These are phyloP conservation scores for Chironomus striatipennis DNA, from an alignment of 1,140 invertebrate genomes.

Conservation along the genomic window DNA sequence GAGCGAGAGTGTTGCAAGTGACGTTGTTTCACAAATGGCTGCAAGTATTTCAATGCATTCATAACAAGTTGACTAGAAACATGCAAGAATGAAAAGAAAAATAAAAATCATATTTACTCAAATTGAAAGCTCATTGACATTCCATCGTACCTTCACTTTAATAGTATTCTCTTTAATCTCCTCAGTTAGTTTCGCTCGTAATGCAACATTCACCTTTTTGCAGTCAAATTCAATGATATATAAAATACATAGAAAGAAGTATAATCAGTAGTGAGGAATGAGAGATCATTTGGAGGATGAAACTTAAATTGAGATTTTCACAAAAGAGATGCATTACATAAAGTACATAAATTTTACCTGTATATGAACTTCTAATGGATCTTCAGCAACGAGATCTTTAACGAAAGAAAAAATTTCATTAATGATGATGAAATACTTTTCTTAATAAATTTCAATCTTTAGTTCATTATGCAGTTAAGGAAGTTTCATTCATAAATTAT, in stretches of 20 bases:
- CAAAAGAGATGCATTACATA: not conserved
- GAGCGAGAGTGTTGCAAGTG: constrained; percentile 65
- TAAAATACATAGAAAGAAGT: constrained; percentile 28
- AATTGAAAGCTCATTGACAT: not conserved
- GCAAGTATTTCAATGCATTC: constrained; percentile 59
- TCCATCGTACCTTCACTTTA: constrained; percentile 55
- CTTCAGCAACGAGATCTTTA: constrained; percentile 34
- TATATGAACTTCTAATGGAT: constrained; percentile 39
- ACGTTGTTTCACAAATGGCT: constrained; percentile 58
- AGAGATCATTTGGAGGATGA: constrained; percentile 30
- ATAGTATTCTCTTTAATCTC: constrained; percentile 63
- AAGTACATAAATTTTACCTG: constrained; percentile 5
- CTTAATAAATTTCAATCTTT: too few relatives aligned
- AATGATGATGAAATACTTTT: too few relatives aligned
- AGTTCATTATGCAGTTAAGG: too few relatives aligned
- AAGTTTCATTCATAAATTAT: too few relatives aligned
- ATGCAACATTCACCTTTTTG: constrained; percentile 57
- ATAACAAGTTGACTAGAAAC: constrained; percentile 51
- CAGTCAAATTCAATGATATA: not conserved
- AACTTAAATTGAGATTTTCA: not conserved
- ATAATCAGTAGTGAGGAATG: constrained; percentile 33
- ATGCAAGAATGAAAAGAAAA: constrained; percentile 24
- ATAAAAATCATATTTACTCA: constrained; percentile 19
- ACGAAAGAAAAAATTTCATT: not conserved
- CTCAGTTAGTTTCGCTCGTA: constrained; percentile 65